These are phyloP conservation scores for Mylabris sibirica DNA, from an alignment of 2,888 invertebrate species.

Conservation along the genomic window DNA sequence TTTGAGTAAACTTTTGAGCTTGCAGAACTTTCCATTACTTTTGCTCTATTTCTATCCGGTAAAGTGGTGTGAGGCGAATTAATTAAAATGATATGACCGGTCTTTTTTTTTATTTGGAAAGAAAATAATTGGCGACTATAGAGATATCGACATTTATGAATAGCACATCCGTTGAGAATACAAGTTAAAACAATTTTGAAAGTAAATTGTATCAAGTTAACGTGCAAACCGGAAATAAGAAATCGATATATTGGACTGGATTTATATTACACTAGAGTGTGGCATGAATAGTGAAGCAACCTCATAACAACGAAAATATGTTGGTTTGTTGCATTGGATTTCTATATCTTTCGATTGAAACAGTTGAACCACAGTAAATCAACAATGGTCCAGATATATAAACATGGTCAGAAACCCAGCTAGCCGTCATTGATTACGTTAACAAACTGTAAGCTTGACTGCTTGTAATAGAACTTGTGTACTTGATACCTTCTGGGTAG, in stretches of 20 bases:
- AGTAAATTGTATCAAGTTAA: conserved; percentile 36
- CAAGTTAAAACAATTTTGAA: conserved; percentile 33
- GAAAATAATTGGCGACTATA: not conserved
- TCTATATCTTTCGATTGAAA: conserved; percentile 34
- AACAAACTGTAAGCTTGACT: conserved; percentile 9
- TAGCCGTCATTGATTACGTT: conserved; percentile 30
- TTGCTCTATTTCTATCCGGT: too few relatives aligned
- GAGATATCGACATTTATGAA: conserved; percentile 20
- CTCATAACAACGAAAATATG: conserved; percentile 39
- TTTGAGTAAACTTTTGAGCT: too few relatives aligned
- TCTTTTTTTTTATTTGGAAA: not conserved
- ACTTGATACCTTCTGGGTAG: not conserved
- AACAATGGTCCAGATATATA: conserved; percentile 30
- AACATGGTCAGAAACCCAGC: conserved; percentile 17
- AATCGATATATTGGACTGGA: conserved; percentile 35
- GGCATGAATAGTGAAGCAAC: conserved; percentile 26
- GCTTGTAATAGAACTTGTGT: not conserved
- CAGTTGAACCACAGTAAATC: conserved; percentile 30
- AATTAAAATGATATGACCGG: not conserved
- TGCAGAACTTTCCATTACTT: too few relatives aligned
- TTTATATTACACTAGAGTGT: conserved; percentile 35
- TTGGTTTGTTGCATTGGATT: conserved; percentile 35
- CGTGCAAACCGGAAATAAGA: conserved; percentile 34
- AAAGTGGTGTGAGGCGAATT: not conserved
- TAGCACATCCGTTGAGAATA: conserved; percentile 26